Base-by-base conservation (phyloP, 2,888 invertebrate species). In the Eristalis tenax region DNA sequence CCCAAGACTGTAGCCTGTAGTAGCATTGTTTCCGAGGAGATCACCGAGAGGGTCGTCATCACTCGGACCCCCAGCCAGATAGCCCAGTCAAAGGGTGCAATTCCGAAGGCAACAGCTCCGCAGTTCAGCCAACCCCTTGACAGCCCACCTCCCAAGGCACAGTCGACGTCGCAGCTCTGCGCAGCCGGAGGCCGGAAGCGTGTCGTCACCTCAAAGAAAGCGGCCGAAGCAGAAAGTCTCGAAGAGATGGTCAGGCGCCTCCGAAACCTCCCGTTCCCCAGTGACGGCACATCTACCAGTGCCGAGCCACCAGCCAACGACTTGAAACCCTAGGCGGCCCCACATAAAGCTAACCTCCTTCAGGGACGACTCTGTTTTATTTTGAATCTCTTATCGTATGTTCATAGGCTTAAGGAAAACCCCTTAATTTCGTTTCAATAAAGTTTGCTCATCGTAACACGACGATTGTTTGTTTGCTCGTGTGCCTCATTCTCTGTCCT, bases 241-340 rank as follows among this genome's bases (percentile, higher is more conserved):
- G 92, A 92, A 77, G 90, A 91, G 28, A 91, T 92, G 92, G 92
- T 92, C 35, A 90, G 85, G 22, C 91, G 92, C n/a, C 83, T 92
- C n/a, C 89, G 90, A 8, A 88, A 90, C 2, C 77, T 92, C 15
- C 92, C 92, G 1, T 92, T 90, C 73, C 92, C 92, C 26, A 79
- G 50, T 43, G 73, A 75, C 13, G 75, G 38, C 4, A 15, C 57
- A 23, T 15, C 71, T 38, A 69, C 79, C 22, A 32, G 61, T 23
- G 0, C 35, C 23, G 8, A 68, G 15, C 50, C 77, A 28, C 15
- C 86, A 56, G 63, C 79, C 5, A 28, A 18, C 43, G 43, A 83
- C 50, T 64, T 74, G 18, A 83, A 87, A 65, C 22, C 66, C 35
- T 87, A 76, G 50, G 35, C 22, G 26, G 43, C 18, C 43, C 4